phyloP scores from a whole-genome alignment of 1,140 invertebrate species.

The Hyles vespertilio region DNA sequence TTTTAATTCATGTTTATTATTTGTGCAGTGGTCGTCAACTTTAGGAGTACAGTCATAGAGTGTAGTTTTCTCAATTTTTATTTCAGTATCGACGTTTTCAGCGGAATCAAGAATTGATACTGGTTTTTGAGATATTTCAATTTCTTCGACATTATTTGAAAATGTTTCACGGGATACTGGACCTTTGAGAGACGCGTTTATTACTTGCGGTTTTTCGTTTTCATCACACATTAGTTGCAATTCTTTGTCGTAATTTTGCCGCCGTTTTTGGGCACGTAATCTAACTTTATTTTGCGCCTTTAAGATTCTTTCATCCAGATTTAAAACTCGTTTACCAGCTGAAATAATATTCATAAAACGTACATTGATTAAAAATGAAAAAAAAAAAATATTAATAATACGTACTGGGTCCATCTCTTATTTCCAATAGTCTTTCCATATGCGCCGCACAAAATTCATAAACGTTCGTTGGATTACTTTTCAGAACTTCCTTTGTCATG shows the following conservation, averaged over 20 bases:
- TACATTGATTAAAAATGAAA: background rate
- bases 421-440: conserved; percentile 61
- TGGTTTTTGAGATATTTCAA: too few species aligned
- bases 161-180: too few species aligned
- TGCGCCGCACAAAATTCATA: conserved; percentile 70
- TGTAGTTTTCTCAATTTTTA: too few species aligned
- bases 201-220: too few species aligned
- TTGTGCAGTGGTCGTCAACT: too few species aligned
- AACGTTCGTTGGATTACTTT: conserved; percentile 67
- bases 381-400: conserved; percentile 9
- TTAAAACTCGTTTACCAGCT: conserved; percentile 23
- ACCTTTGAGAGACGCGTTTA: too few species aligned
- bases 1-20: too few species aligned
- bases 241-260: conserved; percentile 35
- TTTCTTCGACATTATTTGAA: too few species aligned
- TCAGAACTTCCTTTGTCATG: conserved; percentile 72
- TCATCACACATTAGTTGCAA: background rate
- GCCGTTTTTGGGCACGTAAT: conserved; percentile 37
- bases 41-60: too few species aligned
- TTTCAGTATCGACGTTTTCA: too few species aligned
- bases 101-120: too few species aligned
- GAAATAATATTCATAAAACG: conserved; percentile 3
- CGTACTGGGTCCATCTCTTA: conserved; percentile 46
- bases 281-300: conserved; percentile 43
- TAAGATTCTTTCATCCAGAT: conserved; percentile 47